Evolutionary conservation across 2,888 invertebrate genomes (phyloP), one percentile per base, ranked within the genome.

Genomic region (Tryphoninae sp.): DNA sequence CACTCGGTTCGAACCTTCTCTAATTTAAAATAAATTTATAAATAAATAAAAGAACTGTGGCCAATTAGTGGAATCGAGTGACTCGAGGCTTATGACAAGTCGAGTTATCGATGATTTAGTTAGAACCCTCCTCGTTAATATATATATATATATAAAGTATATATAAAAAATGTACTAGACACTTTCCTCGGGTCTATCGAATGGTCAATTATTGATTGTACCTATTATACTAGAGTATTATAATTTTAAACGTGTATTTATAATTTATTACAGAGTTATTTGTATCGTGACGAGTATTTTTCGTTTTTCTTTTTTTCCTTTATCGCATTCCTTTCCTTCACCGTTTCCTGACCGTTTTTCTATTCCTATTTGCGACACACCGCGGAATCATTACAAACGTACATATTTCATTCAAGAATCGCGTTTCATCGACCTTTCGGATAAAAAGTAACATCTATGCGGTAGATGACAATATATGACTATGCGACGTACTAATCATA

Each of bases 191-290:
- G 33, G 72, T 72, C 67, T 26, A 61, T 80, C 76, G 76, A 76
- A 67, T 67, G 55, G 26, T 71, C 55, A 65, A 33, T 68, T 74
- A 72, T 74, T 58, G 59, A 74, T 75, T 64, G 59, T 75, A 81
- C 64, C 72, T 55, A 40, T 73, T 77, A 72, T 69, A 73, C 59
- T 51, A 33, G 73, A 81, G 68, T 81, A 81, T 78, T 73, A 76
- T 80, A 78, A 76, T 81, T 79, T 79, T 69, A 81, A 84, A 77
- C 76, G 73, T 78, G 81, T 79, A 84, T 84, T 84, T 79, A 84
- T 84, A 83, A 84, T 84, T 83, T 81, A 83, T 83, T 81, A 81
- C 81, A 81, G 77, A 79, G 77, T 80, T 81, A 82, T 72, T 76
- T 82, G 77, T 69, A 76, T 73, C 53, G 62, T 76, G 76, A 79